Base-by-base conservation (phyloP, 1,140 invertebrate species). In the Diachasmimorpha longicaudata region DNA sequence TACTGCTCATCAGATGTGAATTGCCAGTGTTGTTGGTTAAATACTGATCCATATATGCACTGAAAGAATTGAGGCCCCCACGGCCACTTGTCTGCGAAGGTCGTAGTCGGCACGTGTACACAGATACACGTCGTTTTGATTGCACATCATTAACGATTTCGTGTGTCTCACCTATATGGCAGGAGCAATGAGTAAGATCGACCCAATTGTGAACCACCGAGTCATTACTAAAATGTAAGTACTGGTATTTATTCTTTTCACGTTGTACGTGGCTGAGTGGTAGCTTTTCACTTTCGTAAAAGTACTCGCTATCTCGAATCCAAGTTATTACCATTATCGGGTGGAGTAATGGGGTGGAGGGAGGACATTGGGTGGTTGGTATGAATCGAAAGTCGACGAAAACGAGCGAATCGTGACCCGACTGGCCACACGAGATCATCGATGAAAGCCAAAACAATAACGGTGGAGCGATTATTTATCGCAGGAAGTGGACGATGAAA, bases 121-220 rank as follows among this genome's bases (percentile, higher is more conserved):
- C 48, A 21, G 52, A 16, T 31, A 71, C 36, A 14, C 31, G 25
- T 21, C 48, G 37, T 67, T 66, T 70, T 79, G 74, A 79, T 76
- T 79, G 78, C 72, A 71, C 78, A 66, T 79, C 75, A 79, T 79
- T 79, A 79, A 39, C 21, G 36, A 74, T 79, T 79, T 79, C 23
- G 23, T 63, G 21, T 63, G 21, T 14, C 6, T 63, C 58, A 25
- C 36, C 46, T 55, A 73, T 37, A 73, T 16, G n/a, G 39, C 13
- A 42, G 52, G 52, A 66, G 55, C 19, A 63, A 42, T 73, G 31
- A 74, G 58, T 36, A 72, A 58, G 37, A 48, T 72, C 55, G 70
- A 72, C 55, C 36, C 52, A 71, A 71, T 71, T 73, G n/a, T 21
- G 16, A 71, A 16, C 52, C n/a, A 21, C 23, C 58, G 58, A 63